Conservation (phyloP, 2,888 invertebrate species). For the Homarus gammarus region DNA sequence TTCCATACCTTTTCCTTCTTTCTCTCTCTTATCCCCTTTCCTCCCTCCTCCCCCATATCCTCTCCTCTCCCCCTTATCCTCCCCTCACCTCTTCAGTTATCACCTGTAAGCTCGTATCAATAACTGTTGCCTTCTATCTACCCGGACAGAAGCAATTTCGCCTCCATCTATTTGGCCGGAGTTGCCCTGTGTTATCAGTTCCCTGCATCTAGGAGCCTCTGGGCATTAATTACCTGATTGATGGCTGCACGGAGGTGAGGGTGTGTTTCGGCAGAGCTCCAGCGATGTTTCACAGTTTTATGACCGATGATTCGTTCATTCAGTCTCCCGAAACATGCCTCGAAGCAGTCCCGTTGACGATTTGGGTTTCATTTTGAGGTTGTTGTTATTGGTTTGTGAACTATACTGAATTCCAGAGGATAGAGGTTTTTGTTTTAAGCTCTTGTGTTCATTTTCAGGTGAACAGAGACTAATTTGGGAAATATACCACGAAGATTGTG, state of each 20-base stretch:
- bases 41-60: not conserved
- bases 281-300: slow-evolving; percentile 2
- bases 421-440: too few relatives aligned
- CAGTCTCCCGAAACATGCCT: not conserved
- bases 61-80: not conserved
- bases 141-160: slow-evolving; percentile 57
- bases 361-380: too few relatives aligned
- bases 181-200: slow-evolving; percentile 47
- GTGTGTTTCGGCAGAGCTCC: not conserved
- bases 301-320: slow-evolving; percentile 14
- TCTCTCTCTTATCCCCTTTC: not conserved
- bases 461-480: not conserved
- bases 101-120: slow-evolving; percentile 45
- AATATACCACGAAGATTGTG: not conserved
- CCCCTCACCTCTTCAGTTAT: slow-evolving; percentile 8
- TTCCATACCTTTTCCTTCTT: not conserved
- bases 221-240: slow-evolving; percentile 59
- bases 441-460: too few relatives aligned
- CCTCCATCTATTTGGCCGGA: slow-evolving; percentile 53
- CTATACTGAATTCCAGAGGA: too few relatives aligned
- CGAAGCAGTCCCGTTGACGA: too few relatives aligned
- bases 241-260: slow-evolving; percentile 28
- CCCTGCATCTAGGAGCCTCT: slow-evolving; percentile 40
- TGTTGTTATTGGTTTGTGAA: too few relatives aligned
- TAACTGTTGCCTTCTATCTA: slow-evolving; percentile 54